Evolutionary conservation across 2,888 invertebrate genomes (phyloP), one percentile per base, ranked within the genome.

Genomic region (Scotopteryx bipunctaria): DNA sequence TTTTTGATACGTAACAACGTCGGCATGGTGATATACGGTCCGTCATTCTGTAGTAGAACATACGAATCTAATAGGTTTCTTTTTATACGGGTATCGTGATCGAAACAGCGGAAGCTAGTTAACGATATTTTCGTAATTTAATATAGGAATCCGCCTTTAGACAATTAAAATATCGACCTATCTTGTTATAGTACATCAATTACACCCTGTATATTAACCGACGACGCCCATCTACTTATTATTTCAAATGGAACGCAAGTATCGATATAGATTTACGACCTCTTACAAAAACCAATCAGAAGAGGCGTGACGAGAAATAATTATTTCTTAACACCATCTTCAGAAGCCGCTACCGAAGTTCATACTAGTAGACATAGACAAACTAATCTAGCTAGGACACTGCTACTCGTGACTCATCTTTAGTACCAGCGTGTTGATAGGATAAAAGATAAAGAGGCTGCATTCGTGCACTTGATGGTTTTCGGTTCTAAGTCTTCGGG

Each of bases 271-370:
- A 89, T 87, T 89, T 89, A 89, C 74, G 79, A 71, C 61, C 66
- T 61, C 71, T 86, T 86, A 81, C 86, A 77, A 86, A 89, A 89
- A 84, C 76, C 88, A 89, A 90, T 89, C 88, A 84, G 74, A 66
- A 64, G 71, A 75, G 89, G 89, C 86, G 89, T 81, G 78, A 76
- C 83, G 69, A 50, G 69, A 64, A 63, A 81, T 89, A 86, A 90
- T 90, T 87, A 90, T 88, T 90, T 88, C 86, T 82, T 89, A 86
- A 86, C 86, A 83, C 84, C 82, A 83, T 82, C 79, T 76, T 80
- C 78, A 76, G 71, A 67, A 69, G 69, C 64, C 51, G 85, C 86
- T 89, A 86, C 89, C 69, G 88, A 80, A 81, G 53, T 50, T 37
- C 31, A 31, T 29, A 40, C 51, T 44, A 51, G 67, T 68, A 79